Conservation (phyloP, 1,140 invertebrate species). For the Nixonia krombeini region DNA sequence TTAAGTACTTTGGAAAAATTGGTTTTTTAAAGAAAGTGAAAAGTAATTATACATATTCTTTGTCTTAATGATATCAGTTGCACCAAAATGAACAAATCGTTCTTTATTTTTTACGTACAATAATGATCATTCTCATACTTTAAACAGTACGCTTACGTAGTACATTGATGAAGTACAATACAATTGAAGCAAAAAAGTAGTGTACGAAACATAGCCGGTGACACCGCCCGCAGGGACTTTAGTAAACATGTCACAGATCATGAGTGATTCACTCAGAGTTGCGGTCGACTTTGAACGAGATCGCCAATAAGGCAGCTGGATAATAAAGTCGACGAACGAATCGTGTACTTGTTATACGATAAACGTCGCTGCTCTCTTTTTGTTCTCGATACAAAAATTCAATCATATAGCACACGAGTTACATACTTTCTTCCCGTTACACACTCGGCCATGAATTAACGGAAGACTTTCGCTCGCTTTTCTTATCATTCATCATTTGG, state of each 20-base stretch:
- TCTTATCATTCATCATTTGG: constrained; percentile 17
- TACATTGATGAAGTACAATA: too few relatives aligned
- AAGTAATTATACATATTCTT: too few relatives aligned
- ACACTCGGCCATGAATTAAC: constrained; percentile 31
- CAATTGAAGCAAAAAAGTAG: too few relatives aligned
- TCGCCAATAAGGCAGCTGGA: constrained; percentile 48
- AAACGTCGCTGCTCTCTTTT: constrained; percentile 13
- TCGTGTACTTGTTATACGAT: constrained; percentile 24
- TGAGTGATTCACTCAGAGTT: constrained; percentile 44
- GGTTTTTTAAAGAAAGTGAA: too few relatives aligned
- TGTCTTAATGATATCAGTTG: too few relatives aligned
- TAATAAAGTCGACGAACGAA: constrained; percentile 7
- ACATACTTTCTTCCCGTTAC: constrained; percentile 20
- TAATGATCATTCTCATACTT: too few relatives aligned
- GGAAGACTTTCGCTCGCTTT: constrained; percentile 34
- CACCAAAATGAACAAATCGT: too few relatives aligned
- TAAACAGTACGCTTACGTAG: too few relatives aligned
- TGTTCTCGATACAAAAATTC: constrained; percentile 23
- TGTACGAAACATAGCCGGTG: constrained; percentile 6
- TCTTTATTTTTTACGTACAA: too few relatives aligned
- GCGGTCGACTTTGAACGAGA: constrained; percentile 53
- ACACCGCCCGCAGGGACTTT: constrained; percentile 7
- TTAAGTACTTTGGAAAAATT: too few relatives aligned
- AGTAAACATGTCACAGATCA: constrained; percentile 21
- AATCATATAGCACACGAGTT: constrained; percentile 20